Base-by-base conservation (phyloP, 2,797 vertebrate species). In the Sebastes matsubarae region DNA sequence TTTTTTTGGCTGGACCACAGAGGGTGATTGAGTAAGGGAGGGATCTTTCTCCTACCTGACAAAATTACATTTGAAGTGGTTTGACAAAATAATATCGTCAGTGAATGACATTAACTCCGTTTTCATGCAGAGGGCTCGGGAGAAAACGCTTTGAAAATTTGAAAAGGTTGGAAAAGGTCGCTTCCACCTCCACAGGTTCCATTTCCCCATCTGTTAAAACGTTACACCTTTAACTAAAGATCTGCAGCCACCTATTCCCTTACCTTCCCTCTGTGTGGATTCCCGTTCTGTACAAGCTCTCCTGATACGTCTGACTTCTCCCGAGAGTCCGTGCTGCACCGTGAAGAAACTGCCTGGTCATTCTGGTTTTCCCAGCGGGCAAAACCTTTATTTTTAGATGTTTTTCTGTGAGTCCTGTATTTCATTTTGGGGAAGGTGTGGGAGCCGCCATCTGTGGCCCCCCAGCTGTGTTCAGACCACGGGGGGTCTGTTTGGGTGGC, bases 381-480 rank as follows among this genome's bases (percentile, higher is more conserved):
- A 80, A 97, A 97, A 24, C 97, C 97, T 96, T 97, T 98, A 90
- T 93, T 97, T 90, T 99, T 98, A 61, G 96, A 94, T 18, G 93
- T 75, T 94, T 98, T 98, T 60, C 97, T 94, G 80, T 97, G 96
- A 86, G 96, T 96, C 70, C 97, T 97, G 88, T 96, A 97, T 88
- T 97, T 97, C 97, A 97, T 98, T 94, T 98, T 99, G 58, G 98
- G 98, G 82, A 99, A 99, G 24, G 98, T 99, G 87, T 99, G 98
- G 8, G 98, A 97, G 34, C 97, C 97, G 0, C 95, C 90, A 52
- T 97, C 96, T 0, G 82, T 55, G 3, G 29, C 73, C 8, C 94
- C 95, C 97, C 97, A 99, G 82, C 93, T 93, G 20, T 96, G 93
- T 22, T 98, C 96, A 0, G 97, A 92, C 98, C 97, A 99, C 63